A percentile compares a stretch with the other conserved stretches of the same genome.
phyloP scores from a whole-genome alignment of 1,140 invertebrate genomes.

The Manduca sexta region DNA sequence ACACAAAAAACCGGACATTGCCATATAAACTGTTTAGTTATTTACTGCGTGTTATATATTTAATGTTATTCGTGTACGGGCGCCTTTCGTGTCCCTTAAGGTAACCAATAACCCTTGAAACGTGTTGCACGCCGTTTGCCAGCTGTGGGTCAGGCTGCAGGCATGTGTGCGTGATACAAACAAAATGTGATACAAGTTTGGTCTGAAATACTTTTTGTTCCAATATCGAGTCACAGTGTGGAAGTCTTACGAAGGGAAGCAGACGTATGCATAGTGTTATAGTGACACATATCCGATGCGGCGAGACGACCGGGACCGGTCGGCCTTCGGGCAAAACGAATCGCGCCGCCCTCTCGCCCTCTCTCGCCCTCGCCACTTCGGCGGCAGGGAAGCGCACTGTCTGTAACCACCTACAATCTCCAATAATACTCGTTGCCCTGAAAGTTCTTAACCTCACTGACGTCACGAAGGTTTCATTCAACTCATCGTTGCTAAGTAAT shows the following conservation, averaged over 20 bases:
- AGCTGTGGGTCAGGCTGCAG: background rate
- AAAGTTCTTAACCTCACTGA: slow-evolving; percentile 8
- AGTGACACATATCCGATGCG: slow-evolving; percentile 66
- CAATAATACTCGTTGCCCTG: slow-evolving; percentile 9
- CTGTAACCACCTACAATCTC: slow-evolving; percentile 14
- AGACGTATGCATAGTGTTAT: slow-evolving; percentile 53
- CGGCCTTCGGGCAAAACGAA: slow-evolving; percentile 63
- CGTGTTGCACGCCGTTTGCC: background rate
- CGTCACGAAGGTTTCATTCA: slow-evolving; percentile 5
- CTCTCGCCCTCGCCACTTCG: slow-evolving; percentile 23
- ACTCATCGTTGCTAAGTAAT: slow-evolving; percentile 2
- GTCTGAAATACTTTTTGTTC: slow-evolving; percentile 32
- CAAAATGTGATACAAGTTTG: slow-evolving; percentile 9
- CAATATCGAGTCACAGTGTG: slow-evolving; percentile 39
- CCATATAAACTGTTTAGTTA: no score
- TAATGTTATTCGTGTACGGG: no score
- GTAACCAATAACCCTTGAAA: background rate
- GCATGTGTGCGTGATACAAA: slow-evolving; percentile 17
- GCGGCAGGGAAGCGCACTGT: slow-evolving; percentile 31
- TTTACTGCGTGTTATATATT: no score
- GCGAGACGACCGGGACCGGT: slow-evolving; percentile 47
- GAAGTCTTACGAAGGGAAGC: slow-evolving; percentile 44
- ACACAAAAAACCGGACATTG: no score
- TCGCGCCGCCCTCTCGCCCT: slow-evolving; percentile 25
- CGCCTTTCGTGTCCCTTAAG: no score